Percentiles rank a stretch among this genome's conserved stretches.
These are phyloP conservation scores for Rhyacophila evoluta DNA, from an alignment of 2,888 invertebrate species.

Conservation along the genomic window DNA sequence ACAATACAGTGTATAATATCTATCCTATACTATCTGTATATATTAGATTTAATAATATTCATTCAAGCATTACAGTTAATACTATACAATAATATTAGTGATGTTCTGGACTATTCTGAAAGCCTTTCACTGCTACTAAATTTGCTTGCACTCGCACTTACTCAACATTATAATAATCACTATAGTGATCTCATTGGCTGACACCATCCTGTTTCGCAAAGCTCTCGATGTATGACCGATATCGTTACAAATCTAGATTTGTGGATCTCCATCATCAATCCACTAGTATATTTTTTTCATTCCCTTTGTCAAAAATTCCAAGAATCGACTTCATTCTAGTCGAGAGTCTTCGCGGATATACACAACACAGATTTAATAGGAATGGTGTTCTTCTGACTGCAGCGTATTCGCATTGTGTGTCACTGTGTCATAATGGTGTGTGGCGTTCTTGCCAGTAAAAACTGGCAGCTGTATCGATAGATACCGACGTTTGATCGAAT, in stretches of 20 bases:
- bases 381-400: not conserved
- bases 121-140: too few relatives aligned
- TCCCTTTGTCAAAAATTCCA: not conserved
- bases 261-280: not conserved
- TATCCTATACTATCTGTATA: too few relatives aligned
- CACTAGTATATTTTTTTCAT: not conserved
- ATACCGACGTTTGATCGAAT: not conserved
- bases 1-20: too few relatives aligned
- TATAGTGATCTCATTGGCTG: not conserved
- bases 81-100: too few relatives aligned
- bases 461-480: not conserved
- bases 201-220: not conserved
- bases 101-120: too few relatives aligned
- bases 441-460: slow-evolving; percentile 6
- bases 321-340: not conserved
- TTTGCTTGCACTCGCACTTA: too few relatives aligned
- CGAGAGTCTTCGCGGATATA: not conserved
- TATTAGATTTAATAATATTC: too few relatives aligned
- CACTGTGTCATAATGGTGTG: not conserved
- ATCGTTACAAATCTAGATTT: not conserved
- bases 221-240: not conserved
- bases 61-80: too few relatives aligned
- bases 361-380: not conserved
- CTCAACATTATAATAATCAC: too few relatives aligned
- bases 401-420: not conserved